Base-by-base conservation (phyloP, 2,113 vertebrate genomes). In the Cavia porcellus region DNA sequence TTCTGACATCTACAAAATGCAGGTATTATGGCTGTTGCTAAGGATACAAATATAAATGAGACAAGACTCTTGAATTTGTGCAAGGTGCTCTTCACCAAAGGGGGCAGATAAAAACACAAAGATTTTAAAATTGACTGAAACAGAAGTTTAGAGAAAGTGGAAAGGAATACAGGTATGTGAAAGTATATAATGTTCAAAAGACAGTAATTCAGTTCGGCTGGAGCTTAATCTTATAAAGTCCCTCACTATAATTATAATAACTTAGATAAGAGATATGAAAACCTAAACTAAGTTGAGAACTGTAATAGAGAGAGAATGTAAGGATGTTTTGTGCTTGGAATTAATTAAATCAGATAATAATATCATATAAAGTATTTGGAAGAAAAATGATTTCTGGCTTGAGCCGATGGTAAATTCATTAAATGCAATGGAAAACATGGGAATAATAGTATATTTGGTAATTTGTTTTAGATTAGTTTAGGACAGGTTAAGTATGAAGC, bases 21-120 rank as follows among this genome's bases (percentile, higher is more conserved):
- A 81, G 24, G 11, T 42, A 75, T 70, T 87, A 52, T 86, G 50
- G 68, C 45, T 86, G 35, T 89, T 96, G 17, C 86, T 93, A 86
- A 89, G 35, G 22, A 88, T 79, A 62, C 4, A 88, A 82, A 89
- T 28, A 77, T 42, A 59, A 93, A 45, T 93, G 57, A 92, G 62
- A 85, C 50, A 80, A 88, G 6, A 61, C 47, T 88, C 5, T 70
- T 87, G 17, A 11, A 11, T 92, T 88, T 89, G 9, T 82, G 24
- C 12, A 90, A 70, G 30, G 14, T 5, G 61, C 42, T 81, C 8
- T 13, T 97, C 89, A 75, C 82, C 0, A 89, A 2, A 66, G 12
- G 35, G 85, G 45, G 15, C 42, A 77, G 50, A 55, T 22, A 42
- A 79, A 96, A 89, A 86, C 77, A 28, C 17, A 80, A 35, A 62